Percentiles rank a stretch among this genome's conserved stretches.
Conservation (phyloP, 1,140 invertebrate genomes). For the Cotesia typhae region DNA sequence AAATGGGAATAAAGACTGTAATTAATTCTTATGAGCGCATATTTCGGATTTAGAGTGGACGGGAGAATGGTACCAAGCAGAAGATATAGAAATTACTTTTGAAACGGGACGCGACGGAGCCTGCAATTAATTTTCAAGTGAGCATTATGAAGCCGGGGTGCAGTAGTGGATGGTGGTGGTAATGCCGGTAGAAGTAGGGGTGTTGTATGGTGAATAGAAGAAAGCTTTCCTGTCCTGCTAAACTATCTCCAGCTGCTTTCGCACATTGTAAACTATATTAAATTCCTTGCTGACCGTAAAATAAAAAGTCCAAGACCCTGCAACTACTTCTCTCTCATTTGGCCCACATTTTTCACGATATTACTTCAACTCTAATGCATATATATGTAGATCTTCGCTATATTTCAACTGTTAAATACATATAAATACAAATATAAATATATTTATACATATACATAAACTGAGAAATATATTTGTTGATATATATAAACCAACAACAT, state of each 20-base stretch:
- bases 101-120: constrained; percentile 27
- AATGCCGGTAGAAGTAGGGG: background rate
- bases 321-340: constrained; percentile 9
- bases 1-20: constrained; percentile 27
- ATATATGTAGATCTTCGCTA: background rate
- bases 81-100: constrained; percentile 31
- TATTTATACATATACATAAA: background rate
- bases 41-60: constrained; percentile 19
- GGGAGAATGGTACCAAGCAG: background rate
- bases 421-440: background rate
- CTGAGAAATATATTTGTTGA: too few species aligned
- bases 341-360: background rate
- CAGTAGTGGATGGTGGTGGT: too few species aligned
- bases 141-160: constrained; percentile 4
- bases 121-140: constrained; percentile 42
- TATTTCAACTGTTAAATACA: background rate
- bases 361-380: background rate
- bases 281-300: constrained; percentile 41
- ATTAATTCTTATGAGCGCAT: constrained; percentile 39
- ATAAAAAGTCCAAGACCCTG: constrained; percentile 35
- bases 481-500: background rate
- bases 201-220: constrained; percentile 15
- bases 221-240: constrained; percentile 26
- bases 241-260: constrained; percentile 34
- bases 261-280: constrained; percentile 45